phyloP scores from a whole-genome alignment of 1,140 invertebrate species.

The Drosophila trapezifrons region DNA sequence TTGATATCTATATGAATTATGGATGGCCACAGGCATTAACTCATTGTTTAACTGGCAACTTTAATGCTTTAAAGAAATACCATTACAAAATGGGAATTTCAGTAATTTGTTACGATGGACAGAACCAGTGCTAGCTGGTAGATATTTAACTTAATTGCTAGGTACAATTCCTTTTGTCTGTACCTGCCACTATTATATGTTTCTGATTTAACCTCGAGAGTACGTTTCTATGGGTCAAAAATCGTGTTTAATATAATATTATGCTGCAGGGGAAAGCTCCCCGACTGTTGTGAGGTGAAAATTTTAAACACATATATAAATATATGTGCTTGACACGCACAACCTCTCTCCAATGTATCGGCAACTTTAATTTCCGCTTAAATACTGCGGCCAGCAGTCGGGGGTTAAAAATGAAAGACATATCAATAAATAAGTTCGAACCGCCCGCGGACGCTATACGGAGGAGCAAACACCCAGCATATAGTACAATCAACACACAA shows the following conservation, averaged over 20 bases:
- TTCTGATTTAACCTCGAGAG: not conserved
- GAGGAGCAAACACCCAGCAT: constrained; percentile 1
- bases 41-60: not conserved
- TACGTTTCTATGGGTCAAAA: not conserved
- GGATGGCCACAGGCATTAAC: constrained; percentile 19
- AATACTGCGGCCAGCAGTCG: constrained; percentile 54
- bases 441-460: constrained; percentile 6
- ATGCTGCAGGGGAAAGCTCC: not conserved
- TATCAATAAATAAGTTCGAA: constrained; percentile 66
- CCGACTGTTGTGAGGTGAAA: constrained; percentile 7
- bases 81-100: not conserved
- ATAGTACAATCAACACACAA: constrained; percentile 12
- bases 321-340: constrained; percentile 10
- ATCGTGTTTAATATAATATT: constrained; percentile 1
- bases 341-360: constrained; percentile 13
- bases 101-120: not conserved
- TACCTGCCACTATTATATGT: not conserved
- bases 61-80: constrained; percentile 13
- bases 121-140: too few relatives aligned
- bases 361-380: constrained; percentile 73
- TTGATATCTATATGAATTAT: constrained; percentile 46
- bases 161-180: not conserved
- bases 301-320: constrained; percentile 34
- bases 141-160: too few relatives aligned
- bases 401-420: constrained; percentile 68